Base-by-base conservation (phyloP, 2,797 vertebrate species). In the Sebastes minor region DNA sequence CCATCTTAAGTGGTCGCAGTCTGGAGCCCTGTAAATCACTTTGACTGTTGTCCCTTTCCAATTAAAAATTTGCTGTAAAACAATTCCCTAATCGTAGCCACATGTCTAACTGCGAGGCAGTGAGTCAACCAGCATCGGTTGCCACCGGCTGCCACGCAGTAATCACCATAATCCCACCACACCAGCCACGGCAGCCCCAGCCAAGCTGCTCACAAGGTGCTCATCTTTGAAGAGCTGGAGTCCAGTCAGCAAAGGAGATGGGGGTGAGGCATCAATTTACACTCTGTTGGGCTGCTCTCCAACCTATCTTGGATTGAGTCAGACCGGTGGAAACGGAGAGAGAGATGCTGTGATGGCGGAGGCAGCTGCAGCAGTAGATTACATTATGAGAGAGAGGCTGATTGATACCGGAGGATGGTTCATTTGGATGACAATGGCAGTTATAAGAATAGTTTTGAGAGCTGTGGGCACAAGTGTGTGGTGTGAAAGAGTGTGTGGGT, bases 321-420 rank as follows among this genome's bases (percentile, higher is more conserved):
- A 18, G 71, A 69, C 63, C 52, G 79, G 81, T 72, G 56, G 78
- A 85, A 82, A 66, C 62, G 52, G 61, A 63, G 78, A 38, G 16
- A 76, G 70, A 76, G 60, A 77, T 53, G 80, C 30, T 46, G 52
- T 53, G 81, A 77, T 42, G 61, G 77, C 30, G 5, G 79, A 83
- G 59, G 81, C 83, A 86, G 85, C 87, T 89, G 88, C 77, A 65
- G 69, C 66, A 53, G 65, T 66, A 81, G 86, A 89, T 89, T 86
- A 55, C 77, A 71, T 78, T 76, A 81, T 81, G 71, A 82, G 56
- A 81, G 53, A 65, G 52, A 69, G 42, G 14, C 87, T 80, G 82
- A 84, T 68, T 78, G 85, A 88, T 82, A 27, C 63, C 74, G 72
- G 81, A 60, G 46, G 74, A 68, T 69, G 69, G 65, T 71, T 85